Percentiles rank a stretch among this genome's conserved stretches.
Conservation (phyloP, 2,797 vertebrate genomes). For the Loriculus beryllinus region DNA sequence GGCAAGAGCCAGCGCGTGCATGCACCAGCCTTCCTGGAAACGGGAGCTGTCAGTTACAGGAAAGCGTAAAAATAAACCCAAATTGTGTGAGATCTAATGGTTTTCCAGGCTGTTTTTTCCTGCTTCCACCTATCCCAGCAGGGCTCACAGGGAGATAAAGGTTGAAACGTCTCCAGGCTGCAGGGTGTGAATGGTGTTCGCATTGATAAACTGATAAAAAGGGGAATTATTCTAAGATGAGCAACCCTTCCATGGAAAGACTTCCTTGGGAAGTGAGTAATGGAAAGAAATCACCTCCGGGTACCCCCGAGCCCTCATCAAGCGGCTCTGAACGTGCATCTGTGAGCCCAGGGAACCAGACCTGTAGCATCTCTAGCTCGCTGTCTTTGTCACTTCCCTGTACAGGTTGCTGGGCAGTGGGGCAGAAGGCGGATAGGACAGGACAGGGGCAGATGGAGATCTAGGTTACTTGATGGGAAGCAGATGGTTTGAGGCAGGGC, state of each 20-base stretch:
- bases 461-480: not conserved
- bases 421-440: not conserved
- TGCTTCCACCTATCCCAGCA: slow-evolving; percentile 1
- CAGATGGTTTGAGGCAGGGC: not conserved
- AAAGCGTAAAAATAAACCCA: slow-evolving; percentile 38
- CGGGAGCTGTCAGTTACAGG: not conserved
- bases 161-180: not conserved
- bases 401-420: not conserved
- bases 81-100: not conserved
- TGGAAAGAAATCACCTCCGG: not conserved
- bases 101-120: slow-evolving; percentile 55
- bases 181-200: not conserved
- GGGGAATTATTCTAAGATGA: not conserved
- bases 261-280: slow-evolving; percentile 45
- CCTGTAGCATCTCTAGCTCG: fast-evolving
- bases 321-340: not conserved
- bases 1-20: not conserved
- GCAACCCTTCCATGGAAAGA: not conserved
- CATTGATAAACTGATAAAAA: not conserved
- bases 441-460: not conserved
- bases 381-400: not conserved
- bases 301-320: fast-evolving
- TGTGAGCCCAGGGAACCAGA: not conserved
- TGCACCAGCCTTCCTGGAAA: not conserved
- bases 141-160: not conserved